Base-by-base conservation (phyloP, 1,140 invertebrate species). In the Lanistes nyassanus region DNA sequence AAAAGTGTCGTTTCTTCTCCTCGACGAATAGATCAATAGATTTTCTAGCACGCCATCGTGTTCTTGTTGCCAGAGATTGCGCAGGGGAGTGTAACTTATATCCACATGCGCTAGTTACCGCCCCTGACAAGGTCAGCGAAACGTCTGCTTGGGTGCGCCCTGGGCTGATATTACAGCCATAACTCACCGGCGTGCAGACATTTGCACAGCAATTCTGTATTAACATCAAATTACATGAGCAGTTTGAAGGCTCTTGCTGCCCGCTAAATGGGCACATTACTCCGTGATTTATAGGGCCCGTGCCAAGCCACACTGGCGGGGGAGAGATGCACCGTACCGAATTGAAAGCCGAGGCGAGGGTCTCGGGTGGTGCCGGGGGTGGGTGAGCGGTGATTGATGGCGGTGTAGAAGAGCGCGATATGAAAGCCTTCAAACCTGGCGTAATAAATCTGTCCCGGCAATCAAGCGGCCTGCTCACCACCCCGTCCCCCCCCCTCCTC, bases 181-280 rank as follows among this genome's bases (percentile, higher is more conserved):
- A 72, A 72, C 70, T 72, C 70, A 72, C 36, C 26, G 70, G 23
- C 56, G 56, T 56, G 56, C 70, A 56, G 70, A 72, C 70, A 72
- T 72, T 72, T 60, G 70, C 70, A 56, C 70, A 72, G 70, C 70
- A 55, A 72, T 72, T 72, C 70, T 72, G 70, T 72, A 72, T 72
- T 72, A 62, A 72, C 70, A 72, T 72, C 70, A 72, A 72, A 72
- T 72, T 72, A 72, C 69, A 72, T 72, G 70, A 72, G 70, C 70
- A 72, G 56, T 71, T 72, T 72, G 70, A 72, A 56, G 56, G 55
- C 70, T 56, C 70, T 72, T 55, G 55, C 70, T 42, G 53, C 70
- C 55, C 70, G 56, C 55, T 72, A 72, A 72, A 72, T 72, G 70
- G 70, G 70, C 70, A 60, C 42, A 72, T 72, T 72, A 72, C 56